phyloP scores from a whole-genome alignment of 2,888 invertebrate species.

The Campaea margaritaria region DNA sequence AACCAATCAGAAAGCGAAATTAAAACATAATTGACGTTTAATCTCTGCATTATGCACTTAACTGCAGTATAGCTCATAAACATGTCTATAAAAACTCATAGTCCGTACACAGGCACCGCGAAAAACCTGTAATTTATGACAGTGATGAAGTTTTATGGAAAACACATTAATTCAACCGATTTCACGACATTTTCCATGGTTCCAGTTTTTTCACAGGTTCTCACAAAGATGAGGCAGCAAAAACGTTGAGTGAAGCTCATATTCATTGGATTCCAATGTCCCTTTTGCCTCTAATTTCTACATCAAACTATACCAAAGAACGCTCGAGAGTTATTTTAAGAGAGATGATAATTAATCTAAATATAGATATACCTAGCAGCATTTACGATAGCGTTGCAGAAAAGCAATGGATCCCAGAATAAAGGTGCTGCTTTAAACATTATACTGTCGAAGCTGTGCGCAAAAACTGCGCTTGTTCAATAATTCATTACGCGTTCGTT shows the following conservation, averaged over 20 bases:
- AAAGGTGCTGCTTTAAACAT: conserved; percentile 8
- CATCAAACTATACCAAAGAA: no score
- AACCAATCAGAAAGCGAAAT: conserved; percentile 25
- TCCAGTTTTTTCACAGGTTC: no score
- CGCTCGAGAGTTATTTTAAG: no score
- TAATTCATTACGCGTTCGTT: conserved; percentile 41
- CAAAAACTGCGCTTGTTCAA: conserved; percentile 36
- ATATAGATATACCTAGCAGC: no score
- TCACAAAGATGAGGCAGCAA: no score
- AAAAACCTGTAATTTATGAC: conserved; percentile 10
- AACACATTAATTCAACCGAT: neutral
- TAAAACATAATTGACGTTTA: conserved; percentile 12
- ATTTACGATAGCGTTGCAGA: no score
- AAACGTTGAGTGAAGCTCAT: no score
- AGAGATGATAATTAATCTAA: no score
- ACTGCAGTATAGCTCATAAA: conserved; percentile 19
- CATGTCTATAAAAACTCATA: conserved; percentile 24
- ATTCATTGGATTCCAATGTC: no score
- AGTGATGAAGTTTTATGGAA: conserved; percentile 4
- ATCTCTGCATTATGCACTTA: conserved; percentile 18
- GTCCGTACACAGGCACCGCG: conserved; percentile 3
- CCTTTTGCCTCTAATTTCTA: no score
- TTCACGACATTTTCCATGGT: no score
- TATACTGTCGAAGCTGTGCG: conserved; percentile 8
- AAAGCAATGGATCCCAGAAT: neutral